phyloP scores from a whole-genome alignment of 2,888 invertebrate species.

The Noctua comes region DNA sequence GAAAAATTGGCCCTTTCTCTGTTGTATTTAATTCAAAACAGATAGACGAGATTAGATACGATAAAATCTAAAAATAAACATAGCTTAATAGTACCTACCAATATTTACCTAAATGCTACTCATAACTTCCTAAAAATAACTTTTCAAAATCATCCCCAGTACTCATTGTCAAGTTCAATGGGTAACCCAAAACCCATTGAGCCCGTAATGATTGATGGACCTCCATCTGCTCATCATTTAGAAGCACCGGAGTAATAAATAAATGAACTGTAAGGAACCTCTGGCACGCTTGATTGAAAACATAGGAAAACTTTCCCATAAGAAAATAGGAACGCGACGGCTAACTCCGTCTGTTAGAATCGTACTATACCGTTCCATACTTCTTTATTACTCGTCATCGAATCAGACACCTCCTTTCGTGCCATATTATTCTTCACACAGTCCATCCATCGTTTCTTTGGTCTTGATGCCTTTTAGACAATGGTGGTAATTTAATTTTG shows the following conservation, averaged over 20 bases:
- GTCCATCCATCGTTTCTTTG: no score
- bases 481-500: neutral
- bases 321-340: conserved; percentile 27
- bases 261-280: conserved; percentile 45
- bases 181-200: conserved; percentile 16
- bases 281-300: conserved; percentile 34
- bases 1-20: neutral
- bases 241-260: conserved; percentile 33
- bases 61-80: neutral
- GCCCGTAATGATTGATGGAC: conserved; percentile 35
- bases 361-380: no score
- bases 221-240: conserved; percentile 22
- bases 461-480: neutral
- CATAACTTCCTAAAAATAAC: neutral
- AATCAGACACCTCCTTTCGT: no score
- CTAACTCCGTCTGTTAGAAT: neutral
- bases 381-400: no score
- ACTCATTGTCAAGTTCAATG: conserved; percentile 9
- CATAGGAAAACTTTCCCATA: conserved; percentile 51
- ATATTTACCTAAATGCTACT: neutral
- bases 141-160: neutral
- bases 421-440: no score
- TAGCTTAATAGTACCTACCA: no score
- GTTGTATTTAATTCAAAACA: neutral
- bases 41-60: no score